These are phyloP conservation scores for Planococcus citri DNA, from an alignment of 1,140 invertebrate species.

Conservation along the genomic window DNA sequence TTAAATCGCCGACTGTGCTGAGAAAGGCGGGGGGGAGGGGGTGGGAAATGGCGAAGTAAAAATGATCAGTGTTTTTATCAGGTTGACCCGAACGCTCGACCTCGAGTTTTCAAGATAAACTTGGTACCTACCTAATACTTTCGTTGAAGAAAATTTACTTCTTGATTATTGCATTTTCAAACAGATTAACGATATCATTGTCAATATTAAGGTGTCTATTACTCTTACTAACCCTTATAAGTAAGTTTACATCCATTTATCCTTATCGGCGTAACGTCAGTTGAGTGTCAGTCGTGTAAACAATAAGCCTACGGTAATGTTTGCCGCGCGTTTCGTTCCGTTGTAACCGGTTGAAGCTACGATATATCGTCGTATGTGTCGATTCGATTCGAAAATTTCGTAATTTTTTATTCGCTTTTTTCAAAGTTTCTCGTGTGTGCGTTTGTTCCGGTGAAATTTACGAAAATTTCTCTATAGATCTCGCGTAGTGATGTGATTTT, in stretches of 20 bases:
- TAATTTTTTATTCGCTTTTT: background rate
- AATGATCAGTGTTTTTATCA: background rate
- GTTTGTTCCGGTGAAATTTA: background rate
- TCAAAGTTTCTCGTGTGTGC: background rate
- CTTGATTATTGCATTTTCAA: background rate
- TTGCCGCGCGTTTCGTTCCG: background rate
- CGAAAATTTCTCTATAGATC: no score
- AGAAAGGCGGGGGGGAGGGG: no score
- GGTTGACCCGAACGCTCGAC: background rate
- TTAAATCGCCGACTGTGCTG: background rate
- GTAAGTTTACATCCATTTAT: background rate
- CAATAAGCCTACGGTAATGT: slow-evolving; percentile 2
- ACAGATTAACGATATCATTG: slow-evolving; percentile 1
- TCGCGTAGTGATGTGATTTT: no score
- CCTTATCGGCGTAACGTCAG: background rate
- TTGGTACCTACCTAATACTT: slow-evolving; percentile 8
- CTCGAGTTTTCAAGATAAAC: background rate
- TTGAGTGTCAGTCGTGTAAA: background rate
- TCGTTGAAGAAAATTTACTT: background rate
- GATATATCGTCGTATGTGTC: background rate
- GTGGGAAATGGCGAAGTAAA: background rate
- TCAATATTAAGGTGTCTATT: background rate
- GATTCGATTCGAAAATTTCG: background rate
- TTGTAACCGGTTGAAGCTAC: background rate
- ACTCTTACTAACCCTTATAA: background rate